phyloP scores from a whole-genome alignment of 2,888 invertebrate species.

The Plusia festucae region DNA sequence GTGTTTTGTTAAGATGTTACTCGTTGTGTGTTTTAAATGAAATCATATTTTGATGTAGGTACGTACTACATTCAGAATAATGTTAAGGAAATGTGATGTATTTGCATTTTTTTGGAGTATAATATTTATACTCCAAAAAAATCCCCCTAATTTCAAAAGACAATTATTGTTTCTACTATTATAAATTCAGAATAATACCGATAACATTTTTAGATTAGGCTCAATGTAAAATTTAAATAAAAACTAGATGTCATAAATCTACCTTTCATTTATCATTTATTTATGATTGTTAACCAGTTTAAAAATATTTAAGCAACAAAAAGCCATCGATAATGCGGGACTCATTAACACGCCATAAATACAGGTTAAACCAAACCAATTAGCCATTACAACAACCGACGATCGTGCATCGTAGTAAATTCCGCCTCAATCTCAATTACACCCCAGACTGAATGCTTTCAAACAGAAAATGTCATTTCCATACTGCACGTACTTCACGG shows the following conservation, averaged over 20 bases:
- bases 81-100: background rate
- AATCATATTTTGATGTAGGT: constrained; percentile 36
- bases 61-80: background rate
- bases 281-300: too few species aligned
- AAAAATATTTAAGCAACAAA: too few species aligned
- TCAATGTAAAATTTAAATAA: too few species aligned
- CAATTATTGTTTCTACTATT: too few species aligned
- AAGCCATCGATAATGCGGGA: too few species aligned
- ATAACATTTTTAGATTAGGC: too few species aligned
- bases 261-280: too few species aligned
- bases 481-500: background rate
- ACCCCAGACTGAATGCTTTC: background rate
- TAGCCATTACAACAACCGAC: background rate
- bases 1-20: constrained; percentile 55
- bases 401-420: background rate
- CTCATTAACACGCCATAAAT: background rate
- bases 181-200: too few species aligned
- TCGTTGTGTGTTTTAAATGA: constrained; percentile 37
- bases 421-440: background rate
- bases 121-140: too few species aligned
- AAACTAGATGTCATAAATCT: too few species aligned
- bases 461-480: constrained; percentile 7
- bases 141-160: too few species aligned
- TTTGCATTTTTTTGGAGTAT: too few species aligned
- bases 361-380: constrained; percentile 4